Evolutionary conservation across 2,888 invertebrate genomes (phyloP).

Genomic region (Caenorhabditis wallacei): DNA sequence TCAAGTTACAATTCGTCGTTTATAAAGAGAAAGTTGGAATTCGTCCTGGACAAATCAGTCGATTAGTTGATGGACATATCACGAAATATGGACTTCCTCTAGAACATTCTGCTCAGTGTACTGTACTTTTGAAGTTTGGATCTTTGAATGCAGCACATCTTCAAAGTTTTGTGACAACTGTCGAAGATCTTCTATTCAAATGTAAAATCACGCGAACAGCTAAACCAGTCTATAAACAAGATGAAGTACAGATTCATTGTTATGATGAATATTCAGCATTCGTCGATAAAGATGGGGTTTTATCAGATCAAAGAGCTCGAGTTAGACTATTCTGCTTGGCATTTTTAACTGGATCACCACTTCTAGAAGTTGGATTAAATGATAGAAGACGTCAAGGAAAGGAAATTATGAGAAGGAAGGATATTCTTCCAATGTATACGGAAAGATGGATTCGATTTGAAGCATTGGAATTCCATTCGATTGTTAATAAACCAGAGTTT

Average conservation of each 20-base stretch:
- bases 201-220: conserved; percentile 88
- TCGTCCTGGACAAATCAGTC: conserved; percentile 86
- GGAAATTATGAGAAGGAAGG: conserved; percentile 98
- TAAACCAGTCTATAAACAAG: conserved; percentile 89
- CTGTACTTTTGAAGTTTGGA: conserved; percentile 96
- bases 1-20: conserved; percentile 96
- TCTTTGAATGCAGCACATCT: conserved; percentile 92
- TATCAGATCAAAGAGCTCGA: conserved; percentile 92
- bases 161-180: conserved; percentile 92
- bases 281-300: conserved; percentile 88
- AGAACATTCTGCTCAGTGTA: conserved; percentile 97
- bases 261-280: conserved; percentile 83
- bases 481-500: conserved; percentile 90
- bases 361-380: conserved; percentile 96
- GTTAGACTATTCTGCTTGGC: conserved; percentile 96
- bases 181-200: conserved; percentile 95
- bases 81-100: conserved; percentile 94
- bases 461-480: conserved; percentile 95
- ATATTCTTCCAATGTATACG: conserved; percentile 96
- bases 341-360: conserved; percentile 97
- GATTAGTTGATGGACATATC: conserved; percentile 86
- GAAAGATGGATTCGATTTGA: conserved; percentile 99
- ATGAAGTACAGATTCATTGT: conserved; percentile 89
- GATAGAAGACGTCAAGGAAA: conserved; percentile 86
- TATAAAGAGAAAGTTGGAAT: conserved; percentile 98